phyloP scores from a whole-genome alignment of 2,113 vertebrate genomes.

The Mola mola region DNA sequence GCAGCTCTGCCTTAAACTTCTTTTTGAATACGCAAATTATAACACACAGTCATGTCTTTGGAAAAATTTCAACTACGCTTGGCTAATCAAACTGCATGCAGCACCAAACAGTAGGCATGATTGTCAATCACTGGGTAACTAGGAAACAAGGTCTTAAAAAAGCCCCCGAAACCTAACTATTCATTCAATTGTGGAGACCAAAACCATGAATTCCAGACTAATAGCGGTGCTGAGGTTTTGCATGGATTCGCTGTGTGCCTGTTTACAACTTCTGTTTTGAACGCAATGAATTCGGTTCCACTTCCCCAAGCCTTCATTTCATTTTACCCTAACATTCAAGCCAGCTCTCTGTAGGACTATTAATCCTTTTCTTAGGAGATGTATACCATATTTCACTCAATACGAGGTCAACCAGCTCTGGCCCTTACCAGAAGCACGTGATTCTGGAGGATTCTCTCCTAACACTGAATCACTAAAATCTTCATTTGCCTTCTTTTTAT shows the following conservation, averaged over 20 bases:
- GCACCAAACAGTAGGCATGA: too few relatives aligned
- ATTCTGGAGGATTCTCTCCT: not conserved
- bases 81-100: too few relatives aligned
- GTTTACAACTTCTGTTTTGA: not conserved
- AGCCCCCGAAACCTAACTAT: not conserved
- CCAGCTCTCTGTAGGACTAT: too few relatives aligned
- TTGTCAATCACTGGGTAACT: not conserved
- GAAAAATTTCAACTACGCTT: too few relatives aligned
- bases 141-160: conserved; percentile 5
- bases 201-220: conserved; percentile 19
- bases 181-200: not conserved
- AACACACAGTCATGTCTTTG: not conserved
- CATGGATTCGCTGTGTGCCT: not conserved
- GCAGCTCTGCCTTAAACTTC: not conserved
- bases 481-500: conserved; percentile 8
- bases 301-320: not conserved
- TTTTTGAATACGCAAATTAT: not conserved
- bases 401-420: too few relatives aligned
- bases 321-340: not conserved
- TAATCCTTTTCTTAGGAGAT: too few relatives aligned
- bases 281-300: not conserved
- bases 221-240: conserved; percentile 6
- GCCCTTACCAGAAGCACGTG: not conserved
- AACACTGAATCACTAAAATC: too few relatives aligned
- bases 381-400: too few relatives aligned